Evolutionary conservation across 2,888 invertebrate species (phyloP).

Genomic region (Aethes cnicana): DNA sequence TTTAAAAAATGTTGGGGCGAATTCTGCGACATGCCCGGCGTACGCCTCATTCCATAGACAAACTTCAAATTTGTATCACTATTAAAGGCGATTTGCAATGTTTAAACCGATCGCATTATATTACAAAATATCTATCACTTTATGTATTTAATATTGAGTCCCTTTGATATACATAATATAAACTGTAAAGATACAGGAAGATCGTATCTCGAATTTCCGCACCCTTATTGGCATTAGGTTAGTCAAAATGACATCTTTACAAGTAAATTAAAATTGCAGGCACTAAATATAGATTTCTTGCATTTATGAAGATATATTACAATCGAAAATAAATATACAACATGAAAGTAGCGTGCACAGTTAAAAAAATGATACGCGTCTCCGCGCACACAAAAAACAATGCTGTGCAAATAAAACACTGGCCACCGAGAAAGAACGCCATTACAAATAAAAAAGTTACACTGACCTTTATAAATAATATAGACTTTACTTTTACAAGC

Average conservation of each 20-base stretch:
- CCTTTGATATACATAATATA: too few relatives aligned
- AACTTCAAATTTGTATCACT: too few relatives aligned
- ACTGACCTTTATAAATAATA: constrained; percentile 25
- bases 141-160: too few relatives aligned
- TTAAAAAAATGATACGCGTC: constrained; percentile 19
- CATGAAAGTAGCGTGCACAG: constrained; percentile 18
- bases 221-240: constrained; percentile 10
- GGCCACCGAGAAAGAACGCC: constrained; percentile 11
- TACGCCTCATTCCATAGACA: too few relatives aligned
- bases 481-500: constrained; percentile 6
- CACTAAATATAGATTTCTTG: constrained; percentile 4
- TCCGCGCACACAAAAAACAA: constrained; percentile 16
- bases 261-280: constrained; percentile 9
- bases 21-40: too few relatives aligned
- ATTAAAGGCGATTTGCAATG: too few relatives aligned
- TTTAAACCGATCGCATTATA: too few relatives aligned
- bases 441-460: constrained; percentile 18
- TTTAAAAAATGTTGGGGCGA: too few relatives aligned
- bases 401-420: constrained; percentile 26
- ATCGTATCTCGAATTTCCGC: too few relatives aligned
- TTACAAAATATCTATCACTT: too few relatives aligned
- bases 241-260: constrained; percentile 22
- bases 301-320: constrained; percentile 21
- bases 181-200: too few relatives aligned
- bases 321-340: constrained; percentile 12